phyloP scores from a whole-genome alignment of 2,113 vertebrate genomes.

The Ceuthmochares aereus region DNA sequence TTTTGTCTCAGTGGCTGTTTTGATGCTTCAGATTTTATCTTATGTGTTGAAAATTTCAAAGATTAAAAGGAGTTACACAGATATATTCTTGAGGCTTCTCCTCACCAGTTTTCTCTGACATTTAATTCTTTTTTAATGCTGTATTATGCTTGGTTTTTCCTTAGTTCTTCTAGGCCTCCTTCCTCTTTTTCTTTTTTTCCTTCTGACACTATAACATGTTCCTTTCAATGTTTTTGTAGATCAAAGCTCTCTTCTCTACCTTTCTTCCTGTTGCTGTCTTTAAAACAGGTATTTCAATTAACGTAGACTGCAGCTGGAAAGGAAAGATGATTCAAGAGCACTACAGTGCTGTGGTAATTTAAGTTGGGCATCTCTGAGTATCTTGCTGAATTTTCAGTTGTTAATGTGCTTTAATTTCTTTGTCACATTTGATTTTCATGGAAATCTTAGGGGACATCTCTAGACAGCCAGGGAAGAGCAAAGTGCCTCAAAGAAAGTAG shows the following conservation, averaged over 20 bases:
- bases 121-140: not conserved
- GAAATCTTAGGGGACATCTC: not conserved
- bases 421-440: not conserved
- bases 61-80: not conserved
- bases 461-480: not conserved
- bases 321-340: not conserved
- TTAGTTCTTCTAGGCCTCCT: not conserved
- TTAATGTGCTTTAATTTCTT: not conserved
- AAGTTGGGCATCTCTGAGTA: not conserved
- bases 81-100: not conserved
- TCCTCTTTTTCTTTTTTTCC: not conserved
- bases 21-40: not conserved
- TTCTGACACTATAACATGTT: constrained; percentile 9
- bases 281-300: constrained; percentile 34
- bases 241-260: not conserved
- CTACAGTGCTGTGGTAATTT: not conserved
- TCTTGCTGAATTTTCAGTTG: not conserved
- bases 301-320: not conserved
- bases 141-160: not conserved
- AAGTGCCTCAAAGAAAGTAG: not conserved
- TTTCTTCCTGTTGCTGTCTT: not conserved
- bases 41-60: not conserved
- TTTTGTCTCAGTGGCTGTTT: not conserved
- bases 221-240: constrained; percentile 26
- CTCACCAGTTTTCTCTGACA: not conserved